phyloP scores from a whole-genome alignment of 1,140 invertebrate species.

The Phenacoccus solenopsis region DNA sequence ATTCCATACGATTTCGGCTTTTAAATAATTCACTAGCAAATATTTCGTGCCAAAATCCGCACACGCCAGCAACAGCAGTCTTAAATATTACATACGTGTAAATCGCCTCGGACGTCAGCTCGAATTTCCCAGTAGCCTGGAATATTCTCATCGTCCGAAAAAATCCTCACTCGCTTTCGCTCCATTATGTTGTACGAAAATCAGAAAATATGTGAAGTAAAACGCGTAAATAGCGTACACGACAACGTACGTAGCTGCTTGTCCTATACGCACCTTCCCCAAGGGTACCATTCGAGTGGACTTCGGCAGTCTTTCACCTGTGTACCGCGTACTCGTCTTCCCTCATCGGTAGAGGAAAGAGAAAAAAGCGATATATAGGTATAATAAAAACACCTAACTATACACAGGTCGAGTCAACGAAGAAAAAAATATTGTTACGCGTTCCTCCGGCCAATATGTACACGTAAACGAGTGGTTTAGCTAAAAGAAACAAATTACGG shows the following conservation, averaged over 20 bases:
- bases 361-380: neutral
- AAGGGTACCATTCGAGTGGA: neutral
- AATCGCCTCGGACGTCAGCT: no score
- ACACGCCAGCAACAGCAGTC: no score
- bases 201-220: constrained; percentile 3
- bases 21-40: no score
- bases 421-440: neutral
- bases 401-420: neutral
- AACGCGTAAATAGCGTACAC: neutral
- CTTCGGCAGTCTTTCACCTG: neutral
- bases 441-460: no score
- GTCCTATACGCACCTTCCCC: neutral
- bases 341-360: neutral
- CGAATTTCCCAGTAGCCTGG: no score
- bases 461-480: neutral
- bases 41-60: no score
- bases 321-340: no score
- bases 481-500: neutral
- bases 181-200: no score
- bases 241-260: neutral
- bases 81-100: no score
- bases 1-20: no score
- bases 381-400: neutral
- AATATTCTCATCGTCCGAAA: no score
- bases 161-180: no score